Percentiles rank a stretch among this genome's conserved stretches.
These are phyloP conservation scores for Arvicanthis niloticus DNA, from an alignment of 2,113 vertebrate species.

Conservation along the genomic window DNA sequence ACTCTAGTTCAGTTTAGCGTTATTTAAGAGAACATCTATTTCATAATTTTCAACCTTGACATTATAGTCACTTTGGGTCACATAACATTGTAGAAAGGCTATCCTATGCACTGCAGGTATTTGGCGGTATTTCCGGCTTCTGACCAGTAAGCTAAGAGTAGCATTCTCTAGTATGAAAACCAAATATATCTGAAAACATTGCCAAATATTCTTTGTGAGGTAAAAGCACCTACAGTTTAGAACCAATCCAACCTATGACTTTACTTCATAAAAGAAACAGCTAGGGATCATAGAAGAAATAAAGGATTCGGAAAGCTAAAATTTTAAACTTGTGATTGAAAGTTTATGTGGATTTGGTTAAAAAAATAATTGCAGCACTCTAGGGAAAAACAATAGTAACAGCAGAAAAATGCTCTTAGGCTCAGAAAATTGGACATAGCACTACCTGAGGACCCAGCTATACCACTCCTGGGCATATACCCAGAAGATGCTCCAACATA, in stretches of 20 bases:
- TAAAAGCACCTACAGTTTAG: neutral
- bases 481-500: too few species aligned
- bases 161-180: constrained; percentile 22
- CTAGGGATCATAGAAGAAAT: neutral
- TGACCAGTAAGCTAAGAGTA: neutral
- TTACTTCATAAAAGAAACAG: constrained; percentile 51
- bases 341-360: neutral
- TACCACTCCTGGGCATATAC: too few species aligned
- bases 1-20: constrained; percentile 32
- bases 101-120: neutral
- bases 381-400: neutral
- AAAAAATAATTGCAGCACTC: neutral
- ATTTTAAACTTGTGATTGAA: constrained; percentile 27
- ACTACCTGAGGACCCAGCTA: too few species aligned
- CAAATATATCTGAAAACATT: neutral
- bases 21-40: constrained; percentile 17
- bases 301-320: neutral
- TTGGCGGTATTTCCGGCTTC: neutral
- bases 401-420: constrained; percentile 5
- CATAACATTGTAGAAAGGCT: neutral
- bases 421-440: too few species aligned
- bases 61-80: neutral
- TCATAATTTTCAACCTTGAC: neutral
- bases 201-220: neutral
- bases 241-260: neutral